Conservation (phyloP, 2,113 vertebrate genomes). For the Apteryx mantelli region DNA sequence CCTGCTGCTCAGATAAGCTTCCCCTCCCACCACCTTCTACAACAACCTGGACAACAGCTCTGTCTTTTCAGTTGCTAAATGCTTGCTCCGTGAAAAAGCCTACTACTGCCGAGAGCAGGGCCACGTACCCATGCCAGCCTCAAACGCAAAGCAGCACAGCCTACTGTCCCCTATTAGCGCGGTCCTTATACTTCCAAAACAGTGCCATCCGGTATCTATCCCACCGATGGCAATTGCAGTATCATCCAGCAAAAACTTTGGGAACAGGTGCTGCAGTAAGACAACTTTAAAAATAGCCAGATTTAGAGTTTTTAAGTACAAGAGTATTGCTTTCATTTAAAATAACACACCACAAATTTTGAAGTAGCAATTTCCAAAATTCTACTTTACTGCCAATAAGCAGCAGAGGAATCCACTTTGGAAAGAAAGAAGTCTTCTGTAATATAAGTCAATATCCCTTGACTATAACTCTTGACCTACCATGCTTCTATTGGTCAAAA, state of each 20-base stretch:
- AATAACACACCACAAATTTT: not conserved
- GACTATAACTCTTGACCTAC: fast-evolving
- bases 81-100: not conserved
- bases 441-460: fast-evolving
- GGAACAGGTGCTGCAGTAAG: not conserved
- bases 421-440: no score
- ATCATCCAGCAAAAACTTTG: fast-evolving
- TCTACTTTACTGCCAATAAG: not conserved
- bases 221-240: no score
- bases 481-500: fast-evolving
- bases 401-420: not conserved
- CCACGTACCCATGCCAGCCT: not conserved
- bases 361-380: not conserved
- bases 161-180: not conserved
- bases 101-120: fast-evolving
- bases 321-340: not conserved
- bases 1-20: not conserved
- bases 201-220: not conserved
- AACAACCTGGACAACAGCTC: not conserved
- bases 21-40: no score
- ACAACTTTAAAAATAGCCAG: fast-evolving
- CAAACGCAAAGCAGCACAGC: fast-evolving
- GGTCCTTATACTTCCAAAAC: not conserved
- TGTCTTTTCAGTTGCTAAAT: fast-evolving
- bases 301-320: fast-evolving